Percentiles rank a stretch among this genome's conserved stretches.
Evolutionary conservation across 2,797 vertebrate genomes (phyloP).

Genomic region (Urophycis tenuis): DNA sequence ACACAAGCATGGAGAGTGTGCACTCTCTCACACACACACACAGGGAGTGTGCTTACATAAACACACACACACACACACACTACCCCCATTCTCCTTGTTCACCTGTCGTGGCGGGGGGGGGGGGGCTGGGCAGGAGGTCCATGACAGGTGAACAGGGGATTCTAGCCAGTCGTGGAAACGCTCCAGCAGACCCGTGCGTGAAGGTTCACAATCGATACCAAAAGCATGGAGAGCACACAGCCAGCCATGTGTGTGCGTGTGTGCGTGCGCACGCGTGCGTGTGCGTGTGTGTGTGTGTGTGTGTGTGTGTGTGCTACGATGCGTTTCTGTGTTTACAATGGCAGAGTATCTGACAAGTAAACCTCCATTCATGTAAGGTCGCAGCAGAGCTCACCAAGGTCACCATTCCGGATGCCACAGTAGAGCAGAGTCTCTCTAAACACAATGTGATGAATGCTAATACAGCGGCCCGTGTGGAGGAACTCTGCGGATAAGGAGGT

Average conservation of each 20-base stretch:
- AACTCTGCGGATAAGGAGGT: not conserved
- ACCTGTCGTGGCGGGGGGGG: not conserved
- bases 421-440: not conserved
- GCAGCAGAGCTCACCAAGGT: not conserved
- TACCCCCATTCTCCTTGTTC: not conserved
- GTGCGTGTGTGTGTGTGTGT: not conserved
- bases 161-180: not conserved
- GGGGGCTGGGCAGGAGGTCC: conserved; percentile 2
- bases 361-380: not conserved
- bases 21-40: not conserved
- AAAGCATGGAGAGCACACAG: not conserved
- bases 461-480: not conserved
- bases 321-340: not conserved
- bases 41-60: not conserved
- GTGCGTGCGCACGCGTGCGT: not conserved
- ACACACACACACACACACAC: conserved; percentile 6
- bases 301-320: not conserved
- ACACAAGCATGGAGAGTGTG: too few relatives aligned
- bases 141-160: conserved; percentile 12
- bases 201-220: not conserved
- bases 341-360: not conserved
- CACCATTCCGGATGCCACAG: not conserved
- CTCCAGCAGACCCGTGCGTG: conserved; percentile 7
- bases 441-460: not conserved
- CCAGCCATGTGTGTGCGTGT: not conserved